Base-by-base conservation (phyloP, 2,113 vertebrate species). In the Pandion haliaetus region DNA sequence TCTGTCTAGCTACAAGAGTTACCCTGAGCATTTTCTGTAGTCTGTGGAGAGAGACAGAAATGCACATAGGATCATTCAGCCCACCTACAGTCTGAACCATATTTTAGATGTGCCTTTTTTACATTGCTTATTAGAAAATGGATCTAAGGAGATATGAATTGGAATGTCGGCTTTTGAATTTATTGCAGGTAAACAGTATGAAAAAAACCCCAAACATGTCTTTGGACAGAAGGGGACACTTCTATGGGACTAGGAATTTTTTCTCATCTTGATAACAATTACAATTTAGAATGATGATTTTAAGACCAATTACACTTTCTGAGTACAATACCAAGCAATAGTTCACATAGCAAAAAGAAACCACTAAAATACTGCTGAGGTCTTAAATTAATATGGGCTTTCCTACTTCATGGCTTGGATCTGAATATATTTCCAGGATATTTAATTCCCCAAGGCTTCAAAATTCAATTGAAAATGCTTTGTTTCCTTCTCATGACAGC, bases 181-280 rank as follows among this genome's bases (percentile, higher is more conserved):
- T 70, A 32, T 17, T 74, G 24, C 19, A 67, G 8, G 4, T 6
- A 72, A 85, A 23, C 21, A 63, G 9, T 20, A n/a, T 10, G 16
- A 8, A 40, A 63, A 54, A 34, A 0, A 1, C 0, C 1, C 1
- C 44, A 44, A 29, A 58, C 0, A 2, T 18, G 65, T 90, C 7
- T n/a, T 67, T 86, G 13, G 25, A 34, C 2, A 54, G 23, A 38
- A 54, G 16, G 32, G 2, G 4, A 49, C 12, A 44, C 8, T 88
- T 54, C 8, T 25, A 25, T 49, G 44, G 17, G 63, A 45, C 10
- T 45, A 54, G 13, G 3, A 38, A 38, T 73, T 82, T 20, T 54
- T 86, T 29, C 18, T 47, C 19, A 31, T 69, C 26, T n/a, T 54
- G 18, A 58, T 49, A 54, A 38, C 6, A 38, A n/a, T 25, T 62